Evolutionary conservation across 2,888 invertebrate genomes (phyloP).

Genomic region (Drosophila quinaria): DNA sequence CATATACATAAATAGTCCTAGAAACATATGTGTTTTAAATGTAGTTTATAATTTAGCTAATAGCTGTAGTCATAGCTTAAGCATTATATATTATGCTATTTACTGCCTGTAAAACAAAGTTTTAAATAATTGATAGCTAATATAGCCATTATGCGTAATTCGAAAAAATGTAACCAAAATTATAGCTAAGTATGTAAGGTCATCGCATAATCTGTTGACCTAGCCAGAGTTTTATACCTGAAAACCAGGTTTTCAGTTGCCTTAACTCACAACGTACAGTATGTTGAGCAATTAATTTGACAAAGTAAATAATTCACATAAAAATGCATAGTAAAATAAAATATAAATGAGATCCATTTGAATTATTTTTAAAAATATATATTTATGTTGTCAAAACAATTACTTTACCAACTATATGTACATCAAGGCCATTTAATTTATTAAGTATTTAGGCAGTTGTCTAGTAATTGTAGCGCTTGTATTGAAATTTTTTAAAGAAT

Average conservation of each 20-base stretch:
- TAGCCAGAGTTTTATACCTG: not conserved
- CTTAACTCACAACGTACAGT: conserved; percentile 2
- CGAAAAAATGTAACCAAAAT: conserved; percentile 12
- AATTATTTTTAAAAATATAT: not conserved
- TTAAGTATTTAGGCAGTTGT: conserved; percentile 25
- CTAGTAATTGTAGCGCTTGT: conserved; percentile 22
- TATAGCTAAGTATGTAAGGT: conserved; percentile 1
- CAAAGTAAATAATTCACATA: not conserved
- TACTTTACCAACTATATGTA: not conserved
- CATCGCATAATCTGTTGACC: not conserved
- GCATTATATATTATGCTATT: conserved; percentile 36
- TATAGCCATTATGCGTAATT: conserved; percentile 31
- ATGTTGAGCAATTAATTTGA: not conserved
- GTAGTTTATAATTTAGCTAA: conserved; percentile 43
- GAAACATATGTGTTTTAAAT: conserved; percentile 25
- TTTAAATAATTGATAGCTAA: conserved; percentile 57
- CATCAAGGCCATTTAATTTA: conserved; percentile 16
- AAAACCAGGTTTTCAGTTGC: conserved; percentile 1
- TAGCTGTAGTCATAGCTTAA: conserved; percentile 35
- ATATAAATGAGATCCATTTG: not conserved
- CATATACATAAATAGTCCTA: conserved; percentile 1
- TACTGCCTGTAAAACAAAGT: conserved; percentile 67
- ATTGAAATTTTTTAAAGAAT: conserved; percentile 16
- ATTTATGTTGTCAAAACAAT: not conserved
- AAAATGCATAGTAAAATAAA: not conserved